Conservation (phyloP, 2,113 vertebrate genomes). For the Telmatochromis brachygnathus region DNA sequence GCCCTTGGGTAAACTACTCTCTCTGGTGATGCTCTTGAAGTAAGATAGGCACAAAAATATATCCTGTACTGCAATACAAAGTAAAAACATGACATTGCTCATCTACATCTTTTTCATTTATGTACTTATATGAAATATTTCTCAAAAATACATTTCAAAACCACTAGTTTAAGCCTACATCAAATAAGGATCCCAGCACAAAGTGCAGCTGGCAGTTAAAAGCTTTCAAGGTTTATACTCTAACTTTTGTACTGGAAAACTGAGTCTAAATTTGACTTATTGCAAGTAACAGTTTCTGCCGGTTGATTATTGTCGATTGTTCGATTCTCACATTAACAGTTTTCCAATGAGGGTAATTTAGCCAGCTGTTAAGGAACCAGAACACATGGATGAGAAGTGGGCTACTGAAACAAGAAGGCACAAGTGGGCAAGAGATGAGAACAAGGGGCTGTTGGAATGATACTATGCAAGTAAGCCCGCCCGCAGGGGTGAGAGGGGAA, state of each 20-base stretch:
- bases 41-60: background rate
- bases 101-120: background rate
- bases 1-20: conserved; percentile 19
- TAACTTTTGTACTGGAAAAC: background rate
- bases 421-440: background rate
- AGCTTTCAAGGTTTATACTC: background rate
- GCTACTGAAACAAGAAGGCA: background rate
- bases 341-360: background rate
- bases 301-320: background rate
- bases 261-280: background rate
- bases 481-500: background rate
- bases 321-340: background rate
- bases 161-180: background rate
- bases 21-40: conserved; percentile 32
- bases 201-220: background rate
- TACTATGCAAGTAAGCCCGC: background rate
- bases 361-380: background rate
- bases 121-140: background rate
- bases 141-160: background rate
- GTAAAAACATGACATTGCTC: background rate
- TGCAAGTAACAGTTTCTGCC: background rate
- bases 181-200: background rate
- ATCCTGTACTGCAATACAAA: background rate
- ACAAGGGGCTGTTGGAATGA: background rate
- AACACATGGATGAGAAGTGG: background rate